Evolutionary conservation across 2,888 invertebrate genomes (phyloP).

Genomic region (Belgica antarctica): DNA sequence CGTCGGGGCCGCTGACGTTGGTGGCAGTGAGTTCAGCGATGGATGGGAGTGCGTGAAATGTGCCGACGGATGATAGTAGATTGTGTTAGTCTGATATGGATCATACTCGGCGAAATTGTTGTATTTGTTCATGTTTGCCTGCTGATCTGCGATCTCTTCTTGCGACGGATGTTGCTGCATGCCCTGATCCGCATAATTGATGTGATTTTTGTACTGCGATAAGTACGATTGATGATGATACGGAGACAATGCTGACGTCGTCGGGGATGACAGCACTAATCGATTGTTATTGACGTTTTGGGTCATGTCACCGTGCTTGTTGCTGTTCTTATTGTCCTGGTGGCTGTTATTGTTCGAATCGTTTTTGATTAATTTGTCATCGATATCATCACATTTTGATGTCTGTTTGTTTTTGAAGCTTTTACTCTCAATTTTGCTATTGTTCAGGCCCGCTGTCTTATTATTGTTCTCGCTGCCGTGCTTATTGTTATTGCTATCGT

Average conservation of each 20-base stretch:
- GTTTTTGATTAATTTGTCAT: conserved; percentile 44
- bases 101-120: conserved; percentile 53
- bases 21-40: conserved; percentile 47
- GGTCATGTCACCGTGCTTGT: conserved; percentile 29
- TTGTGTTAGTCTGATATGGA: conserved; percentile 48
- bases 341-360: conserved; percentile 40
- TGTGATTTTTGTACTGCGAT: conserved; percentile 57
- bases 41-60: conserved; percentile 43
- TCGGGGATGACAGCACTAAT: conserved; percentile 36
- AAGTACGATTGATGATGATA: conserved; percentile 54
- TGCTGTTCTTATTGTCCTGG: conserved; percentile 38
- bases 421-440: conserved; percentile 42
- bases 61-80: conserved; percentile 43
- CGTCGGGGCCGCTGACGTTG: conserved; percentile 57
- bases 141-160: conserved; percentile 51
- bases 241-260: conserved; percentile 48
- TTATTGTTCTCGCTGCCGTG: conserved; percentile 41
- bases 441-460: conserved; percentile 25
- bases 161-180: conserved; percentile 54
- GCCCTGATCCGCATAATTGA: conserved; percentile 50
- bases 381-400: conserved; percentile 39
- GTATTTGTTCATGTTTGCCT: conserved; percentile 48
- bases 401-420: conserved; percentile 31
- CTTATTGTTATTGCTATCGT: conserved; percentile 36
- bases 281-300: conserved; percentile 24